These are phyloP conservation scores for Microtus oregoni DNA, from an alignment of 2,113 vertebrate species.

Conservation along the genomic window DNA sequence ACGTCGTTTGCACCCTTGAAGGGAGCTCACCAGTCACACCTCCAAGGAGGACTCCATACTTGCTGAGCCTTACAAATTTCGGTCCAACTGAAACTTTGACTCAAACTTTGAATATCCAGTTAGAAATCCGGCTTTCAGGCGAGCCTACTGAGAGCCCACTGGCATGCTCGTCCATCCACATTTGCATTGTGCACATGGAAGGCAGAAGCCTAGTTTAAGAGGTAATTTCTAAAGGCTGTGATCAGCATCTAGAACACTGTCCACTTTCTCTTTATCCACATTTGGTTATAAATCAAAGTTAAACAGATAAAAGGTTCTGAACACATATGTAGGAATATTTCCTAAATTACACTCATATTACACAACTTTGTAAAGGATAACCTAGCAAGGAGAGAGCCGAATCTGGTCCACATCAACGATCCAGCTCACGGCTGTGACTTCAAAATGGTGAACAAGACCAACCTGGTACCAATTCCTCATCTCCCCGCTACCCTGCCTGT, in stretches of 20 bases:
- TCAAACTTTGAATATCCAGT: background rate
- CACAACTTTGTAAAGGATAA: conserved; percentile 29
- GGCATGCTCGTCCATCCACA: background rate
- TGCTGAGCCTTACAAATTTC: conserved; percentile 31
- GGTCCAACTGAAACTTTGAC: background rate
- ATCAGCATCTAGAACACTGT: conserved; percentile 31
- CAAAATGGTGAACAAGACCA: background rate
- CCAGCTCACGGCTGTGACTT: background rate
- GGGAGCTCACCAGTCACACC: conserved; percentile 3
- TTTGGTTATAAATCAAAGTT: conserved; percentile 29
- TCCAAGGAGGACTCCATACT: conserved; percentile 11
- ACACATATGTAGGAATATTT: conserved; percentile 47
- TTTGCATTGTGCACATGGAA: conserved; percentile 43
- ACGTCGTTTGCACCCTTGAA: background rate
- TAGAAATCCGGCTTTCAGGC: conserved; percentile 25
- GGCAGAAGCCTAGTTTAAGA: background rate
- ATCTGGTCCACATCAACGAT: background rate
- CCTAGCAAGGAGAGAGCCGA: background rate
- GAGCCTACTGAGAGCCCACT: background rate
- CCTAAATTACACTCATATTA: conserved; percentile 43
- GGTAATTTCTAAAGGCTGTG: conserved; percentile 37
- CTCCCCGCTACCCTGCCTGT: background rate
- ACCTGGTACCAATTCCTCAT: background rate
- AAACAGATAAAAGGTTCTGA: conserved; percentile 25
- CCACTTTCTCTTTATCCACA: conserved; percentile 17